Evolutionary conservation across 2,113 vertebrate genomes (phyloP).

Genomic region (Meriones unguiculatus): DNA sequence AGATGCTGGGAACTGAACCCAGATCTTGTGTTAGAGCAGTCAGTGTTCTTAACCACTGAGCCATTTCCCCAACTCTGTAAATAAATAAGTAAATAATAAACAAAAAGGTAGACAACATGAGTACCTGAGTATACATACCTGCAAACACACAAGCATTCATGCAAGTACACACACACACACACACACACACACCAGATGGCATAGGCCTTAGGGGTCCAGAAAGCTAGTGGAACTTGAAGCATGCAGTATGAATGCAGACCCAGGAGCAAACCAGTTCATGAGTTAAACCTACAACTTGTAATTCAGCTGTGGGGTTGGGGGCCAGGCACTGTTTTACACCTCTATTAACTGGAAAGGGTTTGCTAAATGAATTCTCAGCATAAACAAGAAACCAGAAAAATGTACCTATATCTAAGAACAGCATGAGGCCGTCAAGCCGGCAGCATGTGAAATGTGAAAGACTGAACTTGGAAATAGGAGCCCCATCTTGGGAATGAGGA

Average conservation of each 20-base stretch:
- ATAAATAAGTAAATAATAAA: background rate
- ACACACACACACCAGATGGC: background rate
- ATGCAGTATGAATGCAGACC: background rate
- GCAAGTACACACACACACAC: background rate
- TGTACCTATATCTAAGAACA: background rate
- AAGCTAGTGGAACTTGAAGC: background rate
- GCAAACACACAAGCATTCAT: background rate
- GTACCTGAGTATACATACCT: background rate
- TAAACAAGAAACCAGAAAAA: conserved; percentile 5
- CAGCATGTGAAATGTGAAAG: background rate
- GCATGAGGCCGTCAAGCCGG: too few species aligned
- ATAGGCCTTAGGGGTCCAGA: background rate
- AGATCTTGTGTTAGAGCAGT: background rate
- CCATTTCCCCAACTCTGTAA: background rate
- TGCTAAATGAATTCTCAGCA: background rate
- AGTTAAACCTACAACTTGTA: background rate
- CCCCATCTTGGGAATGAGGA: background rate
- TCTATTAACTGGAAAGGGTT: background rate
- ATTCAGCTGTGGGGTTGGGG: background rate
- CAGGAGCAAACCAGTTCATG: background rate
- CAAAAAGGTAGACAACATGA: background rate
- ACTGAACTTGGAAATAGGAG: background rate
- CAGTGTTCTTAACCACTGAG: background rate
- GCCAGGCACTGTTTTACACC: background rate
- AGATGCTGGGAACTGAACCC: background rate